Conservation (phyloP, 2,888 invertebrate species). For the Lomographa bimaculata region DNA sequence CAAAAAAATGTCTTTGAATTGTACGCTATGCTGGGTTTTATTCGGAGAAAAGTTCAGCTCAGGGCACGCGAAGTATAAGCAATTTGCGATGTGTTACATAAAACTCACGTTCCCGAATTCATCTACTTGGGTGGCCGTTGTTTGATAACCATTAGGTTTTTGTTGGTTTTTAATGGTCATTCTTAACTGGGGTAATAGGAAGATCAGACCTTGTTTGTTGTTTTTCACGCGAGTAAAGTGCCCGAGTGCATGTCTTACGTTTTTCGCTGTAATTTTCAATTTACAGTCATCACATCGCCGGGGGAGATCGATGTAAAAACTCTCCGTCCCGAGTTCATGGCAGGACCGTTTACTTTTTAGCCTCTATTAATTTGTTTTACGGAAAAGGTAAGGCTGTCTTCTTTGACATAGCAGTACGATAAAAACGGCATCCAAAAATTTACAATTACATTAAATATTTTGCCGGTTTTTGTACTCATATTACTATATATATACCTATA, state of each 20-base stretch:
- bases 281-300: conserved; percentile 28
- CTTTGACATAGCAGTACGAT: background rate
- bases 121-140: conserved; percentile 74
- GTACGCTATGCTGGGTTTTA: conserved; percentile 61
- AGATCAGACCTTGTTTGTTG: conserved; percentile 55
- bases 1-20: conserved; percentile 73
- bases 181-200: conserved; percentile 58
- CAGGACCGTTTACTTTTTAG: conserved; percentile 6
- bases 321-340: conserved; percentile 6
- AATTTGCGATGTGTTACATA: conserved; percentile 75
- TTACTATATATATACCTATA: too few species aligned
- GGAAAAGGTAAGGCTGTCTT: background rate
- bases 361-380: conserved; percentile 4
- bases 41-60: conserved; percentile 67
- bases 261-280: conserved; percentile 30
- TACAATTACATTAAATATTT: too few species aligned
- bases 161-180: conserved; percentile 66
- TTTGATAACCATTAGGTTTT: conserved; percentile 72
- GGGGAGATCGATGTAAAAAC: conserved; percentile 21
- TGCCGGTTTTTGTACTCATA: too few species aligned
- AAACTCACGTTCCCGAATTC: conserved; percentile 66
- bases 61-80: conserved; percentile 60
- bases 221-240: conserved; percentile 44
- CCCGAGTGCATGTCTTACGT: conserved; percentile 32
- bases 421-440: too few species aligned